Conservation (phyloP, 2,113 vertebrate species). For the Bubo scandiacus region DNA sequence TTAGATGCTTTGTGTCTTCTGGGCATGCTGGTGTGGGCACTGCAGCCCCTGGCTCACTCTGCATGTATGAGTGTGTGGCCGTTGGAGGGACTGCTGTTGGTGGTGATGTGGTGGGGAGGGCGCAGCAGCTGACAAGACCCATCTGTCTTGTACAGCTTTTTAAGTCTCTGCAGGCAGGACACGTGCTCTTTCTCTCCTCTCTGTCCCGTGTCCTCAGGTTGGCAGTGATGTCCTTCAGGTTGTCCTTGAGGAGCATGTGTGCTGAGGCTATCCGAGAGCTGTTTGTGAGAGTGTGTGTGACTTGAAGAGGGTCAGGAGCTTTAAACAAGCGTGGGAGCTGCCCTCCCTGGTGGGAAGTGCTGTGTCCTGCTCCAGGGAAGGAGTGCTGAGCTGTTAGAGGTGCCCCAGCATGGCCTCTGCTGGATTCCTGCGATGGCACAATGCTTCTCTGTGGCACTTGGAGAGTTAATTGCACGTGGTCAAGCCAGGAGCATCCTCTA, state of each 20-base stretch:
- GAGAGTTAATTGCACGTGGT: not conserved
- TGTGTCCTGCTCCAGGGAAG: not conserved
- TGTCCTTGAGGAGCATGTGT: not conserved
- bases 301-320: not conserved
- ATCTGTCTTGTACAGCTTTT: not conserved
- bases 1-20: not conserved
- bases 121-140: not conserved
- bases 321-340: not conserved
- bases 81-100: not conserved
- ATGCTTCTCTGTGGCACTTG: not conserved
- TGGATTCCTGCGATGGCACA: not conserved
- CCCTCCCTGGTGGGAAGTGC: not conserved
- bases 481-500: not conserved
- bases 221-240: not conserved
- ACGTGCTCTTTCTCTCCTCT: not conserved
- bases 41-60: not conserved
- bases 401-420: not conserved
- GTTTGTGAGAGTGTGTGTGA: rapidly evolving
- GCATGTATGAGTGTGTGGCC: not conserved
- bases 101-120: not conserved
- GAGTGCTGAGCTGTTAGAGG: not conserved
- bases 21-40: not conserved
- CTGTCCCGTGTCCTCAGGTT: not conserved
- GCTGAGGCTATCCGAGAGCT: not conserved
- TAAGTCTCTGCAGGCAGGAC: not conserved